Evolutionary conservation across 2,888 invertebrate genomes (phyloP), one percentile per base, ranked within the genome.

Genomic region (Drosophila helvetica): DNA sequence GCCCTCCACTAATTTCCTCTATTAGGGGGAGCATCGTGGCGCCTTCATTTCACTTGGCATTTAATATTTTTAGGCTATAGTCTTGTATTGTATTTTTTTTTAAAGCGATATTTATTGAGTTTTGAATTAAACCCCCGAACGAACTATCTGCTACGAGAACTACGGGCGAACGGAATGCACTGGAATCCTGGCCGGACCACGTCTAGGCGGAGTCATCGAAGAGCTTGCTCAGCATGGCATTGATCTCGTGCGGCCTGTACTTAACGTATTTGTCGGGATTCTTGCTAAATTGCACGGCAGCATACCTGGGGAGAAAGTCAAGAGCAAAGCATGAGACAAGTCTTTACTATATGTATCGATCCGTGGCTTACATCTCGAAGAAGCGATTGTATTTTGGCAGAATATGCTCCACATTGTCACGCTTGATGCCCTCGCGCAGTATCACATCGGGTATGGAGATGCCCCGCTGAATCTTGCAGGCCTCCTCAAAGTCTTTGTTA

Each of bases 361-460:
- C 38, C 2, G 0, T 2, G 7, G 89, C 93, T 92, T 92, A 95
- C 93, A 93, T 94, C 87, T 96, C 95, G 92, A 95, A 95, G 92
- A 98, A 97, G 57, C 94, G 93, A 86, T 95, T 94, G 93, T 99
- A 99, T 82, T 95, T 95, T 3, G 98, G 98, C 80, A 98, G 93
- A 73, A 99, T 94, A 69, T 96, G 95, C 88, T 97, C 96, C 90
- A 96, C 96, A 92, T 98, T 97, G 92, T 97, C 98, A 15, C 96
- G 93, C 90, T 98, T 98, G 53, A 99, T 94, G 65, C 95, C 95
- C 91, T 97, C 96, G 48, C 98, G 94, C 58, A 99, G 93, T 88
- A 98, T 97, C 0, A 96, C 94, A 93, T 99, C 98, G 0, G 99
- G 98, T 86, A 99, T 97, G 56, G 98, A 96, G 93, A 98, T 98